Conservation (phyloP, 2,888 invertebrate genomes). For the Pandemis cinnamomeana region DNA sequence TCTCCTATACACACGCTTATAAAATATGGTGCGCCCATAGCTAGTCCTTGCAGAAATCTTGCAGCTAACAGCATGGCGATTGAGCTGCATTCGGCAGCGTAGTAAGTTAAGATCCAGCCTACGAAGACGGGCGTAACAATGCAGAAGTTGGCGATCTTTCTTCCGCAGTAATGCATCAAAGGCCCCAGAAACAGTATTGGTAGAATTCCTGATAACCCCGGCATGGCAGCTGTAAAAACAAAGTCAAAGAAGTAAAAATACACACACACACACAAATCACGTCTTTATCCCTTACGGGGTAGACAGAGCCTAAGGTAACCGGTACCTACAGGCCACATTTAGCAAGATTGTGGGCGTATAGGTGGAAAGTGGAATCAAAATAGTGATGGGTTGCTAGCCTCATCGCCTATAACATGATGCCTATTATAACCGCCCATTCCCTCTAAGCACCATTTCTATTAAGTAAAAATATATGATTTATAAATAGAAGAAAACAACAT, state of each 20-base stretch:
- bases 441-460: no score
- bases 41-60: slow-evolving; percentile 21
- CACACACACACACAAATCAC: no score
- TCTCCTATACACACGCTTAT: slow-evolving; percentile 28
- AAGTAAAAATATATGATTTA: not conserved
- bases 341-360: no score
- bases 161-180: slow-evolving; percentile 19
- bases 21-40: slow-evolving; percentile 5
- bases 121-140: not conserved
- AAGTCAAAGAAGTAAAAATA: not conserved
- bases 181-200: slow-evolving; percentile 23
- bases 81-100: not conserved
- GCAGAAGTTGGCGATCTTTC: slow-evolving; percentile 23
- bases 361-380: no score
- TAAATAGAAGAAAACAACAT: not conserved
- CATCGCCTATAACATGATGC: no score
- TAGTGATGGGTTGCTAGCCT: no score
- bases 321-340: no score
- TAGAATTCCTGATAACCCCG: slow-evolving; percentile 16
- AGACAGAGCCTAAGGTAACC: no score
- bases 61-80: slow-evolving; percentile 10
- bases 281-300: no score
- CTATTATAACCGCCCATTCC: no score
- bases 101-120: slow-evolving; percentile 20
- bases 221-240: slow-evolving; percentile 13